These are phyloP conservation scores for Halictus quadricinctus DNA, from an alignment of 2,888 invertebrate genomes.

Conservation along the genomic window DNA sequence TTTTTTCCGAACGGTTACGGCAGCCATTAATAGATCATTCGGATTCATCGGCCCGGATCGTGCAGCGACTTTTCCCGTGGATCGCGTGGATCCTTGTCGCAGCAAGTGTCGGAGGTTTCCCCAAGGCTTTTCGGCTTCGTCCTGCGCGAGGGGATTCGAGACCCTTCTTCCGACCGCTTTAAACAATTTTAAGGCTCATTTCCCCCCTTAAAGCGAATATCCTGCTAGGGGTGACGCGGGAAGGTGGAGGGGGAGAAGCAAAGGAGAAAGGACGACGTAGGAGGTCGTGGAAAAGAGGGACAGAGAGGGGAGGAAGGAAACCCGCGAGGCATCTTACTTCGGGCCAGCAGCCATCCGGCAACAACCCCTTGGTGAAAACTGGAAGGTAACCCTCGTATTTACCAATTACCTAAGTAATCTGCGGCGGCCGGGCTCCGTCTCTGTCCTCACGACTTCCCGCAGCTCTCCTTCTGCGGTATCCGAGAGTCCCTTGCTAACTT, in stretches of 20 bases:
- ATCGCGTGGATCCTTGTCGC: conserved; percentile 39
- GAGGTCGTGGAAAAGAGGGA: conserved; percentile 6
- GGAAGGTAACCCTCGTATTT: conserved; percentile 81
- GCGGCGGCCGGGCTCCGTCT: conserved; percentile 77
- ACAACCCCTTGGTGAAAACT: conserved; percentile 75
- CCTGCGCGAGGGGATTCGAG: conserved; percentile 69
- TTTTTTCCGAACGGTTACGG: too few species aligned
- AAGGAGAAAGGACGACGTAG: not conserved
- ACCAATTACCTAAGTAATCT: conserved; percentile 83
- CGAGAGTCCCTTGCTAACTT: conserved; percentile 61
- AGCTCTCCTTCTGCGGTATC: conserved; percentile 66
- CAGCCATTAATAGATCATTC: not conserved
- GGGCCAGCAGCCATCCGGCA: conserved; percentile 59
- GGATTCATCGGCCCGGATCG: conserved; percentile 15
- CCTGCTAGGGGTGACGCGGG: conserved; percentile 62
- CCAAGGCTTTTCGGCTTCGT: conserved; percentile 60
- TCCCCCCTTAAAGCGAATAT: conserved; percentile 82
- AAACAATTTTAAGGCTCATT: conserved; percentile 83
- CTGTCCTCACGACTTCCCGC: conserved; percentile 75
- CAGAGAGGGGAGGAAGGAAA: conserved; percentile 29
- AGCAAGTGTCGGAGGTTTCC: conserved; percentile 71
- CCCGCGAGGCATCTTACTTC: conserved; percentile 73
- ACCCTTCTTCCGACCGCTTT: conserved; percentile 80
- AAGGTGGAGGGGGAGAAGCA: conserved; percentile 15
- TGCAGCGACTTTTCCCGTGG: conserved; percentile 10